These are phyloP conservation scores for Cephalopachus bancanus DNA, from an alignment of 2,797 vertebrate species.

Conservation along the genomic window DNA sequence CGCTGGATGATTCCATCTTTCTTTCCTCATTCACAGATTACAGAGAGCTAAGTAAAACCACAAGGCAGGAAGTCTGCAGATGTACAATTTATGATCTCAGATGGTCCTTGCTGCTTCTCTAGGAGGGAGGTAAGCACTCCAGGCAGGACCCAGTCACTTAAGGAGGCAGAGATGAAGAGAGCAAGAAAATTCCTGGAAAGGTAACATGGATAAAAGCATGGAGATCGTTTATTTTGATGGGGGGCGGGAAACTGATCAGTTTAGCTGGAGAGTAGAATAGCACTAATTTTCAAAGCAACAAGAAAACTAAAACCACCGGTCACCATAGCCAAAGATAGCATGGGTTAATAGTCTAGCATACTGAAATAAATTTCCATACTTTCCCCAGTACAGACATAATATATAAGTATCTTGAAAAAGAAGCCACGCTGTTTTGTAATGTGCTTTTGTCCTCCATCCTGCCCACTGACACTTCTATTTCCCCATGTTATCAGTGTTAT, in stretches of 20 bases:
- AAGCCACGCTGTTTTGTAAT: not conserved
- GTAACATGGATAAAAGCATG: not conserved
- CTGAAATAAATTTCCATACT: not conserved
- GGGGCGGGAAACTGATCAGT: fast-evolving
- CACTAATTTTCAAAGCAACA: not conserved
- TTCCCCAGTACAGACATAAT: not conserved
- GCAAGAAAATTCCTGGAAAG: not conserved
- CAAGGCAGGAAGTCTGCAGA: not conserved
- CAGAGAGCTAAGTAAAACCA: not conserved
- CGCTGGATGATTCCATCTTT: not conserved
- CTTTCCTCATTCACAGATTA: constrained; percentile 12
- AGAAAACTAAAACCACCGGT: not conserved
- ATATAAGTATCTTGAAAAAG: constrained; percentile 9
- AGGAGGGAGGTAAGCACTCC: not conserved
- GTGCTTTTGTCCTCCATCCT: not conserved
- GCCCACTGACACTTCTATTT: constrained; percentile 33
- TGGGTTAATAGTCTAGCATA: not conserved
- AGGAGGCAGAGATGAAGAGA: not conserved
- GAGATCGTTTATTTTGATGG: not conserved
- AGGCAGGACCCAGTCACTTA: not conserved
- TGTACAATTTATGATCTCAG: not conserved
- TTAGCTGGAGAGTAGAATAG: not conserved
- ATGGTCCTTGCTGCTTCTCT: not conserved
- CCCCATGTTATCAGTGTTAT: not conserved
- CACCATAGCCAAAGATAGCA: not conserved